Base-by-base conservation (phyloP, 1,140 invertebrate species). In the Drosophila ogumai region DNA sequence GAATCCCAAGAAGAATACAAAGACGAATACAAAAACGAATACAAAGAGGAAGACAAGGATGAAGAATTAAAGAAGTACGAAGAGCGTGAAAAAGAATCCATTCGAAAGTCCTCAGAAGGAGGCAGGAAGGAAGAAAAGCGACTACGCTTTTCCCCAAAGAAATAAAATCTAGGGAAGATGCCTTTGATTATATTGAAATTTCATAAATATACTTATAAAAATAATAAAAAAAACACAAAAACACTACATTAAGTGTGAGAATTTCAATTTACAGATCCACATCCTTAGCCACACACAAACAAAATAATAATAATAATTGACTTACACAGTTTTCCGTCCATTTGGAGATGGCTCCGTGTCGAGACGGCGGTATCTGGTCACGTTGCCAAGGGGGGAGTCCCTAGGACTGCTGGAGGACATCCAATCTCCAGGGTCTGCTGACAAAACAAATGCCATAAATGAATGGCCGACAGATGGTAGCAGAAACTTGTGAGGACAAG, bases 361-460 rank as follows among this genome's bases (percentile, higher is more conserved):
- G 28, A 50, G 66, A 28, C 12, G 43, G 12, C 69, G 34, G 34
- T 44, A 61, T 57, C 46, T 56, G 67, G 84, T 87, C 84, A 87
- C 80, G 84, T 82, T 82, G 76, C 55, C 84, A 67, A 60, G 55
- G 72, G 43, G 43, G 47, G 57, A 6, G 57, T 59, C n/a, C 49
- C 31, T 52, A 2, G 31, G 9, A 55, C 19, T 22, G 40, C 55
- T n/a, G 54, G 36, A 25, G 57, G 69, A 54, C 76, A 82, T 87
- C 85, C 82, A 87, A 87, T 87, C 84, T 88, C 76, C 85, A 69
- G 80, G 73, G 63, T 61, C 55, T 76, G 74, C 68, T 88, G 84
- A 79, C 84, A 87, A 87, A 88, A 87, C 84, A 87, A 87, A 87
- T 84, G 80, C 76, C 64, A 87, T 87, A 88, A 87, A 88, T 87